Conservation (phyloP, 2,888 invertebrate genomes). For the Cynaeus angustus region DNA sequence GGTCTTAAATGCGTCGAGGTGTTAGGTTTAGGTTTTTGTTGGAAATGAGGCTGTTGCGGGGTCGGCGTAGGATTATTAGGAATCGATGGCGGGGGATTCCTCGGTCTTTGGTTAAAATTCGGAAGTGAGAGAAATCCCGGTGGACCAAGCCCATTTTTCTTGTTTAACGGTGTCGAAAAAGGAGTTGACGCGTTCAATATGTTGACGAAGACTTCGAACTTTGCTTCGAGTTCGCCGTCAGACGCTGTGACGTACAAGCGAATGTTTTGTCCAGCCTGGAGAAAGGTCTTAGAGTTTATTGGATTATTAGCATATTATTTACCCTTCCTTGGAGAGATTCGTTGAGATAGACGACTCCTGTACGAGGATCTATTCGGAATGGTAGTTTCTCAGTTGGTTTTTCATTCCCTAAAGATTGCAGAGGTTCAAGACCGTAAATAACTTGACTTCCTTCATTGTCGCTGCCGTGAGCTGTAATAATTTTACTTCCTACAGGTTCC, state of each 20-base stretch:
- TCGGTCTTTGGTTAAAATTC: conserved; percentile 58
- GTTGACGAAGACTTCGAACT: conserved; percentile 80
- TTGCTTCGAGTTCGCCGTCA: conserved; percentile 79
- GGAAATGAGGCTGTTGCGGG: conserved; percentile 57
- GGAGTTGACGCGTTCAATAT: conserved; percentile 71
- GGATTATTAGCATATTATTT: conserved; percentile 63
- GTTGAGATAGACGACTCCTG: conserved; percentile 86
- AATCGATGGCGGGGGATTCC: conserved; percentile 56
- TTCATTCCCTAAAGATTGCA: conserved; percentile 42
- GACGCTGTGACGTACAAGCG: conserved; percentile 80
- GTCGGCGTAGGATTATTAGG: conserved; percentile 60
- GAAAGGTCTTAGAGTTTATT: conserved; percentile 48
- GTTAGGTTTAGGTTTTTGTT: conserved; percentile 52
- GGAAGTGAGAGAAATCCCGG: conserved; percentile 53
- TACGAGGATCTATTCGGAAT: conserved; percentile 83
- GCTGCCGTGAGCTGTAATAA: conserved; percentile 81
- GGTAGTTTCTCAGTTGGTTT: conserved; percentile 74
- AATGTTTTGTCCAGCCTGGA: conserved; percentile 79
- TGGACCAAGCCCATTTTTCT: conserved; percentile 37
- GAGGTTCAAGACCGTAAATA: conserved; percentile 81
- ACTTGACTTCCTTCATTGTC: conserved; percentile 79
- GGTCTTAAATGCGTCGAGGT: conserved; percentile 46
- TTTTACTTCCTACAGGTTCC: conserved; percentile 82
- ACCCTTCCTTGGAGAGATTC: conserved; percentile 86
- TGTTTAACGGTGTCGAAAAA: conserved; percentile 52